Conservation (phyloP, 2,888 invertebrate species). For the Ectemnius continuus region DNA sequence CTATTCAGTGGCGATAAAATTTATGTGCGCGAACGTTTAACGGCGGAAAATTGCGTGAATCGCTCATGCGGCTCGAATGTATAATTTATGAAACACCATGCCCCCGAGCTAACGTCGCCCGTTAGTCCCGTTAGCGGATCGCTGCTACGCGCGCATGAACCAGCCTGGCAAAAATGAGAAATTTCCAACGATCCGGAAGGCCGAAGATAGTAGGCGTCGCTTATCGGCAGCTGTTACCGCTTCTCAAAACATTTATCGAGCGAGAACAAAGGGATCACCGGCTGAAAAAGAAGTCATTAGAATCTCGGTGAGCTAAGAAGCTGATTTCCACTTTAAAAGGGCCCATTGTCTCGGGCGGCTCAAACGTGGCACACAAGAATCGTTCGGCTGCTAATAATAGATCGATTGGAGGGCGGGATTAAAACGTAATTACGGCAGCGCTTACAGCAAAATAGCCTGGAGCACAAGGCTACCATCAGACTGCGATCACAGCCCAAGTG, state of each 20-base stretch:
- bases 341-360: constrained; percentile 38
- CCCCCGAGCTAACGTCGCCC: constrained; percentile 30
- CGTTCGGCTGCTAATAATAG: constrained; percentile 40
- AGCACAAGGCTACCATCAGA: neutral
- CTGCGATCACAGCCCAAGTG: constrained; percentile 1
- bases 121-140: constrained; percentile 8
- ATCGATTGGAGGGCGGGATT: constrained; percentile 26
- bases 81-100: constrained; percentile 55
- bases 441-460: constrained; percentile 20
- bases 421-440: constrained; percentile 38
- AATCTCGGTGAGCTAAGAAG: constrained; percentile 14
- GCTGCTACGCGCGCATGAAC: constrained; percentile 22
- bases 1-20: constrained; percentile 35
- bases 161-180: neutral
- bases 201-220: constrained; percentile 6
- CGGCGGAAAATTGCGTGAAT: constrained; percentile 50
- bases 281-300: constrained; percentile 10
- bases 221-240: constrained; percentile 24
- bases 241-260: constrained; percentile 51
- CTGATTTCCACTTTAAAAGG: constrained; percentile 40
- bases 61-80: constrained; percentile 44
- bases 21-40: constrained; percentile 48
- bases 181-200: neutral
- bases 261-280: constrained; percentile 35
- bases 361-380: constrained; percentile 36